Conservation (phyloP, 37 sponge, comb jelly and placozoan genomes). For the Cliona cf. orientalis region DNA sequence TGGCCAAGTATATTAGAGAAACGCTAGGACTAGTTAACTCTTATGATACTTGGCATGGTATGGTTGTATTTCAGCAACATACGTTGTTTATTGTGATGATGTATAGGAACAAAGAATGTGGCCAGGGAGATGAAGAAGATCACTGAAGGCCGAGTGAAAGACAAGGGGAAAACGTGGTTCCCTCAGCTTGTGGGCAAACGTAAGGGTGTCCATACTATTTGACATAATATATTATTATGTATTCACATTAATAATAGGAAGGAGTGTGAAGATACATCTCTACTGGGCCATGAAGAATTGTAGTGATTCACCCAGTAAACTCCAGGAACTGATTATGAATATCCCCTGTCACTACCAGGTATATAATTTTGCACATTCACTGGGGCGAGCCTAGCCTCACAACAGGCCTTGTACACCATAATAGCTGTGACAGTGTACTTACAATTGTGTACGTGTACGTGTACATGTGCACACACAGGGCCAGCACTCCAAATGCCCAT, state of each 20-base stretch:
- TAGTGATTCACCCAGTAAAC: not conserved
- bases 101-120: constrained; percentile 36
- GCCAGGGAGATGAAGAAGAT: constrained; percentile 6
- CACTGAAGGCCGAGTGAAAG: not conserved
- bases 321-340: constrained; percentile 3
- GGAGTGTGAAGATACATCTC: constrained; percentile 25
- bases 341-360: constrained; percentile 28
- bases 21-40: not conserved
- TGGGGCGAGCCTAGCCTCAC: not conserved
- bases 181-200: constrained; percentile 26
- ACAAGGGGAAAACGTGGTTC: constrained; percentile 27
- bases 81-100: not conserved
- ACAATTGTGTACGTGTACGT: no score
- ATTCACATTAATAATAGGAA: not conserved
- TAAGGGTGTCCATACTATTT: no score
- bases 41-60: constrained; percentile 48
- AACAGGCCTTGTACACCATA: not conserved
- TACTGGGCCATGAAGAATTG: constrained; percentile 49
- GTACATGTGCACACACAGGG: no score
- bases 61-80: not conserved
- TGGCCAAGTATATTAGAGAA: not conserved
- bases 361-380: no score
- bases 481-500: no score
- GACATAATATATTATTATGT: no score
- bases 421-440: no score